Percentiles rank a stretch among this genome's conserved stretches.
phyloP scores from a whole-genome alignment of 1,140 invertebrate genomes.

The Pseudobourletiella spinata region DNA sequence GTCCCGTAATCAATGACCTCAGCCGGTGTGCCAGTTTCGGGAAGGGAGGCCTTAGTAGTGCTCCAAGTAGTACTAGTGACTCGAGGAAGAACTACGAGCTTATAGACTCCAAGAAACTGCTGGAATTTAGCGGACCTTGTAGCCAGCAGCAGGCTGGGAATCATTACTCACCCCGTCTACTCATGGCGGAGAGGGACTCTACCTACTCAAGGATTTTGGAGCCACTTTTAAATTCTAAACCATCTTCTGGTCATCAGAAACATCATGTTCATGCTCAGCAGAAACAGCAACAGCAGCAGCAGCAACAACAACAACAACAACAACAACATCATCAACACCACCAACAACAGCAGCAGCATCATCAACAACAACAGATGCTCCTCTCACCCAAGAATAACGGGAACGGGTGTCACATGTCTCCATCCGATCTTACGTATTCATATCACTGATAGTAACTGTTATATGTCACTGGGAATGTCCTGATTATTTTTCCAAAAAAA shows the following conservation, averaged over 20 bases:
- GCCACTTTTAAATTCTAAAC: constrained; percentile 30
- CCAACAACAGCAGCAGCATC: constrained; percentile 11
- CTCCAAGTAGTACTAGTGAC: background rate
- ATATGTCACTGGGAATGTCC: too few species aligned
- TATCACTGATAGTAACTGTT: constrained; percentile 33
- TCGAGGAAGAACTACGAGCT: constrained; percentile 30
- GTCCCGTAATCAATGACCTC: background rate
- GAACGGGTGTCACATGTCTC: constrained; percentile 17
- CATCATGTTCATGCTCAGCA: background rate
- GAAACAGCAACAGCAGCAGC: constrained; percentile 7
- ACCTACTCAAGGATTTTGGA: constrained; percentile 33
- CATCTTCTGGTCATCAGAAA: background rate
- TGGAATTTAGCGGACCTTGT: constrained; percentile 23
- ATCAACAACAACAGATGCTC: background rate
- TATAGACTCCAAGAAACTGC: constrained; percentile 10
- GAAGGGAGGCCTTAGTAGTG: background rate
- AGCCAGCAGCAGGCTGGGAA: background rate
- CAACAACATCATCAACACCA: constrained; percentile 3
- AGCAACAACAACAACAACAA: constrained; percentile 8
- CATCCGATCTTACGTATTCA: constrained; percentile 27
- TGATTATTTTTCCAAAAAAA: too few species aligned
- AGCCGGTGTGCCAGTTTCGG: background rate
- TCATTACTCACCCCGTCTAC: constrained; percentile 24
- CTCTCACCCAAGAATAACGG: constrained; percentile 1
- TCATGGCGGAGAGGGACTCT: constrained; percentile 30